Evolutionary conservation across 2,797 vertebrate species (phyloP).

Genomic region (Acomys russatus): DNA sequence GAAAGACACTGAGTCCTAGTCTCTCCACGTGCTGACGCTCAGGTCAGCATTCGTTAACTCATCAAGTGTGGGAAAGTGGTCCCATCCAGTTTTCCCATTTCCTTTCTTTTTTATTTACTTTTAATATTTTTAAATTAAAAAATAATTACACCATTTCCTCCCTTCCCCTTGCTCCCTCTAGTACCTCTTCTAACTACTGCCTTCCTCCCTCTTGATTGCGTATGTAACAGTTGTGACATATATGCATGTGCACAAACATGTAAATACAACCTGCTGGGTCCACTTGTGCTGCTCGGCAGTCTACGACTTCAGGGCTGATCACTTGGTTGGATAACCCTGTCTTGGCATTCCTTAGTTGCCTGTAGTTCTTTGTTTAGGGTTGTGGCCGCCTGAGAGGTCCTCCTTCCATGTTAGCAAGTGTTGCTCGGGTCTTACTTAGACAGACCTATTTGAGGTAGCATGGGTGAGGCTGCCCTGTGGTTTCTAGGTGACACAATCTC

Average conservation of each 20-base stretch:
- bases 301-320: neutral
- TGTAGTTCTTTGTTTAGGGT: neutral
- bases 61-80: neutral
- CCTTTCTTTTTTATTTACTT: neutral
- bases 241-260: no score
- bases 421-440: neutral
- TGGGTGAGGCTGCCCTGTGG: no score
- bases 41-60: neutral
- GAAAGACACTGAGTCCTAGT: accelerated
- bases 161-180: neutral
- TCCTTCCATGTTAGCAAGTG: neutral
- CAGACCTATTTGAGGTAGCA: neutral
- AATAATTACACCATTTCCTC: neutral
- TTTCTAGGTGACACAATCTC: neutral
- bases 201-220: neutral
- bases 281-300: no score
- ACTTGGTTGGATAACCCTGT: neutral
- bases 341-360: neutral
- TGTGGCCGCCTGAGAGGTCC: neutral
- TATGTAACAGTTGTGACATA: neutral
- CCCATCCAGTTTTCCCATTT: neutral
- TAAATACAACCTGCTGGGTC: neutral
- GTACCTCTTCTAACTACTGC: no score
- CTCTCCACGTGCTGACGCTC: no score
- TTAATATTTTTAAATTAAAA: neutral